Evolutionary conservation across 2,797 vertebrate genomes (phyloP).

Genomic region (Tiaroga cobitis): DNA sequence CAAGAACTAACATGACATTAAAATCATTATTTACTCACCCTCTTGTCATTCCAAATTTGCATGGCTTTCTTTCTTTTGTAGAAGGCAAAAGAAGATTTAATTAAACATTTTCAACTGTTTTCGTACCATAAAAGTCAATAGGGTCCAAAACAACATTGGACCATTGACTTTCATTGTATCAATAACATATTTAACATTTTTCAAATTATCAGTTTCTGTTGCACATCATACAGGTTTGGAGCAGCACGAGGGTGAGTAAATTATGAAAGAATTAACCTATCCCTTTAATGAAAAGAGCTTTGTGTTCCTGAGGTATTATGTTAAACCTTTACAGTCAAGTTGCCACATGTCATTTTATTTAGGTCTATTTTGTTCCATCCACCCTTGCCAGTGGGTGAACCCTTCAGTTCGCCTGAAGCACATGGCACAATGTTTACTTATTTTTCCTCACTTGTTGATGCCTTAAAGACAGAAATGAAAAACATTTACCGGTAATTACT

Average conservation of each 20-base stretch:
- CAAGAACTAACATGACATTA: not conserved
- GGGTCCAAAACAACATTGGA: not conserved
- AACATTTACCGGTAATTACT: constrained; percentile 54
- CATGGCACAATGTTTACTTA: constrained; percentile 46
- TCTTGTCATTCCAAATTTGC: not conserved
- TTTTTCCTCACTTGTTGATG: constrained; percentile 44
- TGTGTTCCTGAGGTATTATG: constrained; percentile 5
- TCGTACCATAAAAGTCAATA: not conserved
- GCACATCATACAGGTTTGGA: not conserved
- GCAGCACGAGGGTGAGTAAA: no score
- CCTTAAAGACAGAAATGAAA: constrained; percentile 50
- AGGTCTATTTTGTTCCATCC: constrained; percentile 11
- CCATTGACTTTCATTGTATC: not conserved
- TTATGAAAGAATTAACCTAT: not conserved
- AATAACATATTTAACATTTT: not conserved
- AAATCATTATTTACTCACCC: no score
- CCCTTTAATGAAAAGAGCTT: not conserved
- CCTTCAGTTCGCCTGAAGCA: no score
- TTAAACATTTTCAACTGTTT: not conserved
- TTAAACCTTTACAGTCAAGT: not conserved
- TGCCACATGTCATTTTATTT: not conserved
- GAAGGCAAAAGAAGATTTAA: not conserved
- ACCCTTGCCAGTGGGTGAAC: not conserved
- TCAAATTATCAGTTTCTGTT: not conserved
- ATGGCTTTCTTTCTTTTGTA: not conserved